These are phyloP conservation scores for Cephus rjabovi DNA, from an alignment of 2,888 invertebrate genomes.

Conservation along the genomic window DNA sequence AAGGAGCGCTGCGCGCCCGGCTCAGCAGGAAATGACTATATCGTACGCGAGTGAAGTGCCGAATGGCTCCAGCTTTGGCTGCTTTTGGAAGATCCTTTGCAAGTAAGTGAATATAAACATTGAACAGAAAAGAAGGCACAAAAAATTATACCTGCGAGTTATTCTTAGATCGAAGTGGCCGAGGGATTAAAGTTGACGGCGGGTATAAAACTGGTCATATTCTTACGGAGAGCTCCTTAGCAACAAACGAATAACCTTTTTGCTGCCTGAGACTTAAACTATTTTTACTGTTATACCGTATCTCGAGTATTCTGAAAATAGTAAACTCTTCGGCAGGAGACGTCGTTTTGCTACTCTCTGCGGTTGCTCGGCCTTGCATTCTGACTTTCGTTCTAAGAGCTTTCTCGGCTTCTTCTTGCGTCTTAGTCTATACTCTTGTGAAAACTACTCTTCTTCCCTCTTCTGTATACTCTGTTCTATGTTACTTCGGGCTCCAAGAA, in stretches of 20 bases:
- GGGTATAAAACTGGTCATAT: neutral
- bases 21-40: conserved; percentile 78
- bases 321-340: neutral
- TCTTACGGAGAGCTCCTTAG: neutral
- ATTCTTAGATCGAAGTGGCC: neutral
- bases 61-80: conserved; percentile 92
- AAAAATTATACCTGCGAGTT: neutral
- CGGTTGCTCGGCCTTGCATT: neutral
- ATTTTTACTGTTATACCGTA: neutral
- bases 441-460: neutral
- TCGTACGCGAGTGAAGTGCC: conserved; percentile 92
- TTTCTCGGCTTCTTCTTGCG: neutral
- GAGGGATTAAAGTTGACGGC: neutral
- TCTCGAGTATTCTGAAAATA: neutral
- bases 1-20: conserved; percentile 29
- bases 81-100: conserved; percentile 90
- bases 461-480: neutral
- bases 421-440: neutral
- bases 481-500: neutral
- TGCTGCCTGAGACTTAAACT: neutral
- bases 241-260: neutral
- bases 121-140: neutral
- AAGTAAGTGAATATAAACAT: conserved; percentile 74
- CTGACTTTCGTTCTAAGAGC: neutral
- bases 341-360: neutral